A percentile compares a stretch with the other conserved stretches of the same genome.
These are phyloP conservation scores for Loxodonta africana DNA, from an alignment of 2,113 vertebrate genomes.

Conservation along the genomic window DNA sequence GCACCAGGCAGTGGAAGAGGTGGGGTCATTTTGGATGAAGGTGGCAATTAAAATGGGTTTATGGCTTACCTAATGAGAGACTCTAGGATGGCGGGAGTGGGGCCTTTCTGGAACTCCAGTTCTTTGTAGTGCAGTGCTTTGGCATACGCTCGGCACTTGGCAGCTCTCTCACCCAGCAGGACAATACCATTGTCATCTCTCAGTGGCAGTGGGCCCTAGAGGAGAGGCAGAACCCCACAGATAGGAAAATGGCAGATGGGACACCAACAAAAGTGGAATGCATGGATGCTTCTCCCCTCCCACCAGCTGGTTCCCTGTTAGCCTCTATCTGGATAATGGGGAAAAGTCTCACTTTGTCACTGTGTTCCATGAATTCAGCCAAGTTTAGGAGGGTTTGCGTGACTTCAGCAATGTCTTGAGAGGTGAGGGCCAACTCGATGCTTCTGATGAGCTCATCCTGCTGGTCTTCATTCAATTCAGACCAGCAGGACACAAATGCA, in stretches of 20 bases:
- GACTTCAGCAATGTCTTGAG: constrained; percentile 99
- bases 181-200: constrained; percentile 99
- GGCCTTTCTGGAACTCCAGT: constrained; percentile 98
- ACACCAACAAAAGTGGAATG: not conserved
- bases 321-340: not conserved
- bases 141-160: constrained; percentile 98
- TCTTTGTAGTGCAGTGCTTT: constrained; percentile 99
- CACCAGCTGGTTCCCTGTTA: not conserved
- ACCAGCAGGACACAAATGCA: constrained; percentile 99
- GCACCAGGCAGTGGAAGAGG: not conserved
- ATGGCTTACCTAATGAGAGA: constrained; percentile 97
- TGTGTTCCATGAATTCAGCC: constrained; percentile 99
- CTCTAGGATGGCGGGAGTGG: constrained; percentile 96
- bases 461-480: constrained; percentile 98
- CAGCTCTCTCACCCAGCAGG: constrained; percentile 96
- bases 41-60: not conserved
- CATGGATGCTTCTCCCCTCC: accelerated
- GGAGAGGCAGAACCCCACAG: constrained; percentile 32
- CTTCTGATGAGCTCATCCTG: constrained; percentile 99
- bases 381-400: constrained; percentile 98
- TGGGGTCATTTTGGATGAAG: not conserved
- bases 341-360: constrained; percentile 94
- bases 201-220: constrained; percentile 96
- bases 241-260: not conserved
- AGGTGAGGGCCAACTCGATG: constrained; percentile 97